Base-by-base conservation (phyloP, 2,113 vertebrate species). In the Empidonax alnorum region DNA sequence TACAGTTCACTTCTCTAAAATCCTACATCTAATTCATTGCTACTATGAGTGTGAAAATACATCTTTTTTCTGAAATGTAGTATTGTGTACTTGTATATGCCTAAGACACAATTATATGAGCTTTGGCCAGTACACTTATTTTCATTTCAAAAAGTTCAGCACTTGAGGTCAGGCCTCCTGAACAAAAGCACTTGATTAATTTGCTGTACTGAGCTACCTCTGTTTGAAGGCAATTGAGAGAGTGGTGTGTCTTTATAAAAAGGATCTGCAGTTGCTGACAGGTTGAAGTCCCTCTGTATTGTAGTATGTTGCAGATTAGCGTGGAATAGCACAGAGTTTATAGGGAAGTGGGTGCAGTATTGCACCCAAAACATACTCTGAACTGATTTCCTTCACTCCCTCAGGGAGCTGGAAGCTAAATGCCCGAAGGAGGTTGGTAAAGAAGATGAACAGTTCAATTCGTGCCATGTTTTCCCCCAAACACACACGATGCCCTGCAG, bases 371-470 rank as follows among this genome's bases (percentile, higher is more conserved):
- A 95, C 27, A 3, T 94, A 94, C 12, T 96, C 65, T 20, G 84
- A 4, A 14, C 72, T 84, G 55, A 97, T 88, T 46, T 84, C 94
- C 3, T 73, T 93, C 33, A 82, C 93, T 49, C 85, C 94, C 7
- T 96, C 69, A 0, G 96, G 96, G 23, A 97, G 81, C 59, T 87
- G 96, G 92, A 97, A 97, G 4, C 8, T 75, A 71, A 98, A 98
- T 10, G 93, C 89, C 39, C 87, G 73, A 14, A 98, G 94, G 9
- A 97, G 95, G 39, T 28, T 97, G 33, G 95, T 80, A 33, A 98
- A 97, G 80, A 97, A 76, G 82, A 98, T 87, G 55, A 98, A 98
- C 53, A 97, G 77, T 82, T 98, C 97, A 10, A n/a, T 84, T 50
- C 27, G 68, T 82, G 97, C 98, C 96, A 98, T 81, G 46, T 95